Evolutionary conservation across 2,797 vertebrate species (phyloP), one percentile per base, ranked within the genome.

Genomic region (Megaceryle alcyon): DNA sequence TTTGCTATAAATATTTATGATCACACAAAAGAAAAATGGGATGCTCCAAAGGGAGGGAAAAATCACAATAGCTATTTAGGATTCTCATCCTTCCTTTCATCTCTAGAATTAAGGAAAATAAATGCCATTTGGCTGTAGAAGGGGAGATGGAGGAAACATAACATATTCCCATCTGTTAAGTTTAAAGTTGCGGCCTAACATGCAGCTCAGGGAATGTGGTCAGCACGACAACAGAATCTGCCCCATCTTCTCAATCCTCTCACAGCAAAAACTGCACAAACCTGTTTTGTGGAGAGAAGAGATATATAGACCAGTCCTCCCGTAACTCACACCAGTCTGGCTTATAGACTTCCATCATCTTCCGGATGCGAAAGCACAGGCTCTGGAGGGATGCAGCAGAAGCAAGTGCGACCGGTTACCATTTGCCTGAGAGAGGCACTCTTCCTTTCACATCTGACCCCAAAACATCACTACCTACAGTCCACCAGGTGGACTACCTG

Each of bases 241-340:
- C 9, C 37, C 14, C 41, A 72, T 44, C n/a, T 72, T 85, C 76
- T 80, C 71, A 79, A 48, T 11, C 22, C 19, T 64, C 21, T 75
- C 37, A 28, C 4, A 12, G 48, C 41, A 86, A 93, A 88, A 88
- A n/a, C 64, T 65, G 56, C 68, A 94, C 98, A 97, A 96, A 99
- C 99, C 98, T 99, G 98, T 99, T 99, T 96, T 99, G 98, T 0
- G 99, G 99, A 14, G 99, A 99, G 98, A 99, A 99, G 49, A 99
- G 98, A 90, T 99, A 99, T 95, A 99, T 98, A 5, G 99, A 99
- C 99, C 99, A 99, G 86, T 99, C 98, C 82, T 99, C 99, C 29
- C 99, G 98, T 92, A 98, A 97, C 95, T 99, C 99, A 76, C 99
- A 99, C 99, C 99, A 99, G 91, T 99, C 99, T 1, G 99, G 99